Evolutionary conservation across 2,113 vertebrate species (phyloP).

Genomic region (Notarius quadriscutis): DNA sequence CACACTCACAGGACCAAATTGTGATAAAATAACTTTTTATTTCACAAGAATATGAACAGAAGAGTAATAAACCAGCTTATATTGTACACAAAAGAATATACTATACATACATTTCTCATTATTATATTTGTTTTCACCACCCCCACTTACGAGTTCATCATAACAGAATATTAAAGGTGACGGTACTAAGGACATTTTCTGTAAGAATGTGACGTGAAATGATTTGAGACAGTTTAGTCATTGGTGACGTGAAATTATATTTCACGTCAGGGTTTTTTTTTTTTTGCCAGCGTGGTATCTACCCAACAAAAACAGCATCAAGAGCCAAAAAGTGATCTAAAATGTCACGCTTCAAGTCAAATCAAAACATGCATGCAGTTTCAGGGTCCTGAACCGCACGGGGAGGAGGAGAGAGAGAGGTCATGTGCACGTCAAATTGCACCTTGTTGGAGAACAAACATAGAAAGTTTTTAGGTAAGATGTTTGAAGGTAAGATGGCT

Average conservation of each 20-base stretch:
- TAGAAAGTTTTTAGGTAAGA: not conserved
- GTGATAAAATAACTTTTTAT: constrained; percentile 78
- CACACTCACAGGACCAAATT: constrained; percentile 12
- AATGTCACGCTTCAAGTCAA: not conserved
- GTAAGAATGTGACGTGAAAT: not conserved
- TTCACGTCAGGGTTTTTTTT: not conserved
- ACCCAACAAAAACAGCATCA: not conserved
- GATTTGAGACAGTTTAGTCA: not conserved
- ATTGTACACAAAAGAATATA: constrained; percentile 64
- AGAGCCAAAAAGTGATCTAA: not conserved
- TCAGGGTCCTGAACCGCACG: not conserved
- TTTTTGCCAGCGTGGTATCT: not conserved
- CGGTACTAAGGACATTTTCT: not conserved
- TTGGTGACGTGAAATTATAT: not conserved
- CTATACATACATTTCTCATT: constrained; percentile 62
- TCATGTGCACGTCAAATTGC: too few species aligned
- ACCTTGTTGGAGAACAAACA: not conserved
- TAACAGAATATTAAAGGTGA: not conserved
- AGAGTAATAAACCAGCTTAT: constrained; percentile 72
- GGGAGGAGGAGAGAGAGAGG: not conserved
- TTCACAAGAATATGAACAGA: constrained; percentile 69
- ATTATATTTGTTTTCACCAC: constrained; percentile 51
- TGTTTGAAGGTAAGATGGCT: not conserved
- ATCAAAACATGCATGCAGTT: not conserved
- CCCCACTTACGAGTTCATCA: not conserved